Percentiles rank a stretch among this genome's conserved stretches.
These are phyloP conservation scores for Idaea biselata DNA, from an alignment of 2,888 invertebrate genomes.

Conservation along the genomic window DNA sequence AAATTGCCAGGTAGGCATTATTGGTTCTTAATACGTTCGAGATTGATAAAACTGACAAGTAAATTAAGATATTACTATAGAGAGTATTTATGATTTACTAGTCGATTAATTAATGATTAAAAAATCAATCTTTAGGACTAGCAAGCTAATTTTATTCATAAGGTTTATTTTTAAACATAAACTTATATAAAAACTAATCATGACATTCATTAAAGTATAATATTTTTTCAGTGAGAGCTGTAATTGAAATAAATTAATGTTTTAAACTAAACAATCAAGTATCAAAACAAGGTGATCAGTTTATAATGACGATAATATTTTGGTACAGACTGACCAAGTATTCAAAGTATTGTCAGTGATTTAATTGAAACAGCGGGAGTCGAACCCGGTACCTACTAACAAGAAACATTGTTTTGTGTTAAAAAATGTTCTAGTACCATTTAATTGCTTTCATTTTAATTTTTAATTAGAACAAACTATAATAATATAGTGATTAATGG, in stretches of 20 bases:
- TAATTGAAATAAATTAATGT: not conserved
- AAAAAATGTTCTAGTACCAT: slow-evolving; percentile 65
- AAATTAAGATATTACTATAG: no score
- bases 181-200: no score
- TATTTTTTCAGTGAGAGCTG: no score
- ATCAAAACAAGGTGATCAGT: slow-evolving; percentile 43
- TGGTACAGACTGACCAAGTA: slow-evolving; percentile 67
- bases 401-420: slow-evolving; percentile 74
- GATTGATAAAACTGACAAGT: no score
- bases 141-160: no score
- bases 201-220: no score
- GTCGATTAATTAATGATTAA: no score
- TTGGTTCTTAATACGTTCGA: no score
- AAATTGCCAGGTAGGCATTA: no score
- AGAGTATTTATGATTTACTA: no score
- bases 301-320: slow-evolving; percentile 54
- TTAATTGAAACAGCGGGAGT: slow-evolving; percentile 80
- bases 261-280: slow-evolving; percentile 23
- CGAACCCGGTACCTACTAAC: slow-evolving; percentile 51
- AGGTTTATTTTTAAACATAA: no score
- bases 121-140: no score
- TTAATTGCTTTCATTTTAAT: slow-evolving; percentile 68
- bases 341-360: slow-evolving; percentile 77
- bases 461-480: slow-evolving; percentile 64
- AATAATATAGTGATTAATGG: slow-evolving; percentile 66